phyloP scores from a whole-genome alignment of 2,113 vertebrate species.

The Ictalurus punctatus region DNA sequence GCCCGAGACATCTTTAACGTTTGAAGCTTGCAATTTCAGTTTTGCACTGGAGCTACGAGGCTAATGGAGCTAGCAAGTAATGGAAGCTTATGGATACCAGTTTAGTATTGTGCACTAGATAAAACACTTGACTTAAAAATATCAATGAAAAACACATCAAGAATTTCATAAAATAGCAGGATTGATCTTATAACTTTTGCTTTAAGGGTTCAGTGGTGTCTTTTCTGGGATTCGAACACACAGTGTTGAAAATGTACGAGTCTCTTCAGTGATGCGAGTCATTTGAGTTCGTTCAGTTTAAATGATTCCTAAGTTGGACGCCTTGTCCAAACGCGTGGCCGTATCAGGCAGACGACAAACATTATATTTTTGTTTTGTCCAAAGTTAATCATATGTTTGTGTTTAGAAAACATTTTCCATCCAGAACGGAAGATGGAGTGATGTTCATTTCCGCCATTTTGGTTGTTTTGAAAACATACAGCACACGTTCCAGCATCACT shows the following conservation, averaged over 20 bases:
- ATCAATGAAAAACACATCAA: background rate
- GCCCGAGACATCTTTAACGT: background rate
- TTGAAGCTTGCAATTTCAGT: background rate
- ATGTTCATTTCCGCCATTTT: no score
- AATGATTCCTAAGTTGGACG: background rate
- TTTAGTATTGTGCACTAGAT: background rate
- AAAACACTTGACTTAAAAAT: background rate
- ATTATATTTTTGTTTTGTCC: background rate
- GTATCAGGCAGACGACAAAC: no score
- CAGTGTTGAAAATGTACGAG: background rate
- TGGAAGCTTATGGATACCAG: background rate
- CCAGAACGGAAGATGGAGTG: no score
- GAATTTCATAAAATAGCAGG: background rate
- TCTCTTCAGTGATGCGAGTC: background rate
- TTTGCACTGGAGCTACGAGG: background rate
- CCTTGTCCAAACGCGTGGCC: background rate
- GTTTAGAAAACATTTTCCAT: no score
- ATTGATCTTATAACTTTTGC: background rate
- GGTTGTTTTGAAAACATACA: background rate
- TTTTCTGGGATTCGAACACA: background rate
- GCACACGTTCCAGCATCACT: no score
- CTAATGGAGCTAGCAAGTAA: background rate
- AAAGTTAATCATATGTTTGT: no score
- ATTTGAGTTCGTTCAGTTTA: background rate
- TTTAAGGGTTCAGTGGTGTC: background rate